phyloP scores from a whole-genome alignment of 2,888 invertebrate species.

The Pharmacophagus antenor region DNA sequence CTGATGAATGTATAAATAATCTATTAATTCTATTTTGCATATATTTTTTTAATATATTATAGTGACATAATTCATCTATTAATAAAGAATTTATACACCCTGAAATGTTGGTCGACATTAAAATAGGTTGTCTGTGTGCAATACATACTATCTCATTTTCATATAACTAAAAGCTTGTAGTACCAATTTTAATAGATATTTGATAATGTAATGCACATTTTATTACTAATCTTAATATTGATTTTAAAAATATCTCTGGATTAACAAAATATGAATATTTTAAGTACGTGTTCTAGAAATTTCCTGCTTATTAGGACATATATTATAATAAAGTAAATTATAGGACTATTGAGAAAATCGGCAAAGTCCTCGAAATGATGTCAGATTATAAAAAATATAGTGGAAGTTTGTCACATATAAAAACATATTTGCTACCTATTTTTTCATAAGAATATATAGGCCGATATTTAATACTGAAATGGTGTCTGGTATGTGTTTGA shows the following conservation, averaged over 20 bases:
- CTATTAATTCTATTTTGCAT: not conserved
- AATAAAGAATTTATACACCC: slow-evolving; percentile 16
- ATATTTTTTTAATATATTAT: not conserved
- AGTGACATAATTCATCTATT: slow-evolving; percentile 1
- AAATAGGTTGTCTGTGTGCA: slow-evolving; percentile 7
- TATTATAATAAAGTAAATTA: not conserved
- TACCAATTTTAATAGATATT: slow-evolving; percentile 6
- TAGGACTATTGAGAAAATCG: not conserved
- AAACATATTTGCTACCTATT: not conserved
- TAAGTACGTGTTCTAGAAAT: not conserved
- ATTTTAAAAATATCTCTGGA: not conserved
- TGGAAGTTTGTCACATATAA: not conserved
- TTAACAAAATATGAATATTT: slow-evolving; percentile 8
- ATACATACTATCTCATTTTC: slow-evolving; percentile 4
- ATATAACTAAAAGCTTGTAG: slow-evolving; percentile 7
- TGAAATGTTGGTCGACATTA: slow-evolving; percentile 23
- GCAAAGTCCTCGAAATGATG: not conserved
- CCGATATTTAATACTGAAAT: slow-evolving; percentile 7
- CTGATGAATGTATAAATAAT: not conserved
- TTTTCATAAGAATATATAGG: slow-evolving; percentile 22
- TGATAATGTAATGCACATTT: not conserved
- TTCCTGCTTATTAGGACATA: not conserved
- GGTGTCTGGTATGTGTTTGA: slow-evolving; percentile 1
- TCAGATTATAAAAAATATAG: not conserved
- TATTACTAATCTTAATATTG: not conserved